A percentile compares a stretch with the other conserved stretches of the same genome.
phyloP scores from a whole-genome alignment of 2,888 invertebrate genomes.

The Piscicola geometra region DNA sequence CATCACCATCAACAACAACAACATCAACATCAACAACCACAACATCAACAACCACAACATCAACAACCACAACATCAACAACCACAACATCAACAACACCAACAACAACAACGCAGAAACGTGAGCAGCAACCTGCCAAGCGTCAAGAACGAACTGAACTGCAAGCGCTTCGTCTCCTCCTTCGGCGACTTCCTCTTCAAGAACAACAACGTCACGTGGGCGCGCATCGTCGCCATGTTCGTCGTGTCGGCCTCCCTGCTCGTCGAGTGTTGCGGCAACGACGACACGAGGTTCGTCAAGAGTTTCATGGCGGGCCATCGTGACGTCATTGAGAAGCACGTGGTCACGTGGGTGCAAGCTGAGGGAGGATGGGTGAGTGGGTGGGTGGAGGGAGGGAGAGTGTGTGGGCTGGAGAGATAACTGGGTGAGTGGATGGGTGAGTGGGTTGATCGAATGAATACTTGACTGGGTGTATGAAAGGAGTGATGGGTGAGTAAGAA shows the following conservation, averaged over 20 bases:
- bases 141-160: conserved; percentile 26
- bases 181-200: conserved; percentile 29
- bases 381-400: too few relatives aligned
- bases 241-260: conserved; percentile 8
- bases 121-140: neutral
- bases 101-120: too few relatives aligned
- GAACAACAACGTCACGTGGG: conserved; percentile 29
- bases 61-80: too few relatives aligned
- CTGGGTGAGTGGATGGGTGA: too few relatives aligned
- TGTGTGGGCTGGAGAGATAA: too few relatives aligned
- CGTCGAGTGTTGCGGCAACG: conserved; percentile 22
- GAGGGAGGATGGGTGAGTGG: conserved; percentile 29
- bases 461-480: too few relatives aligned
- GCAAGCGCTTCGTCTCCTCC: conserved; percentile 14
- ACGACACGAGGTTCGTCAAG: conserved; percentile 12
- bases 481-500: too few relatives aligned
- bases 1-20: too few relatives aligned
- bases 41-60: too few relatives aligned
- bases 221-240: conserved; percentile 23
- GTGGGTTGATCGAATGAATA: too few relatives aligned
- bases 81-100: too few relatives aligned
- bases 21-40: too few relatives aligned
- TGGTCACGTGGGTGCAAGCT: conserved; percentile 1
- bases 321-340: conserved; percentile 28
- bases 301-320: conserved; percentile 5